A percentile compares a stretch with the other conserved stretches of the same genome.
Conservation (phyloP, 2,888 invertebrate species). For the Cosmia trapezina region DNA sequence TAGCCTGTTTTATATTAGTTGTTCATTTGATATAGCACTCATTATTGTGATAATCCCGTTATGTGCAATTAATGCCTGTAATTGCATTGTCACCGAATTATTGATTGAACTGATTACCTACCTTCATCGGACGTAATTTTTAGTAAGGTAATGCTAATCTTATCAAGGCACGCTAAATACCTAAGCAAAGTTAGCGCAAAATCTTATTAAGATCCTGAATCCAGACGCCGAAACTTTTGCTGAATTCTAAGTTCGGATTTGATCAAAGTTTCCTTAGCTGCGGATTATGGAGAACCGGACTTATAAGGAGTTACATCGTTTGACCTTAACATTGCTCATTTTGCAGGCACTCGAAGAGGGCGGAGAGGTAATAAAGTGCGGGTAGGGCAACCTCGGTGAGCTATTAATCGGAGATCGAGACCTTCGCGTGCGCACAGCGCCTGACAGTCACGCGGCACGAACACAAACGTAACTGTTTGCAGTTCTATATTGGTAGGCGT, state of each 20-base stretch:
- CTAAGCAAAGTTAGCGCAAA: constrained; percentile 33
- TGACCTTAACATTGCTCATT: constrained; percentile 82
- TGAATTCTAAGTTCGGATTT: constrained; percentile 53
- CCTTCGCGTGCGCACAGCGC: constrained; percentile 86
- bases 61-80: constrained; percentile 2
- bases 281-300: constrained; percentile 53
- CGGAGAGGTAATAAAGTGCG: constrained; percentile 82
- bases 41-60: constrained; percentile 12
- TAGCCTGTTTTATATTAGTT: background rate
- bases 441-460: constrained; percentile 82
- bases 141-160: too few species aligned
- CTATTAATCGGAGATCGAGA: constrained; percentile 85
- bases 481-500: constrained; percentile 79
- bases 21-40: background rate
- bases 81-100: constrained; percentile 34
- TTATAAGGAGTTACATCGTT: constrained; percentile 65
- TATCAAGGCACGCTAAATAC: constrained; percentile 27
- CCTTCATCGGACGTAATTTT: background rate
- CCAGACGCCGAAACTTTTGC: constrained; percentile 37
- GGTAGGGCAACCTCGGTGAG: constrained; percentile 77
- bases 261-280: constrained; percentile 52
- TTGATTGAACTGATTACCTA: constrained; percentile 3
- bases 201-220: constrained; percentile 47
- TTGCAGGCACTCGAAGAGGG: constrained; percentile 73
- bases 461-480: constrained; percentile 76